Conservation (phyloP, 2,113 vertebrate genomes). For the Tragelaphus imberbis region DNA sequence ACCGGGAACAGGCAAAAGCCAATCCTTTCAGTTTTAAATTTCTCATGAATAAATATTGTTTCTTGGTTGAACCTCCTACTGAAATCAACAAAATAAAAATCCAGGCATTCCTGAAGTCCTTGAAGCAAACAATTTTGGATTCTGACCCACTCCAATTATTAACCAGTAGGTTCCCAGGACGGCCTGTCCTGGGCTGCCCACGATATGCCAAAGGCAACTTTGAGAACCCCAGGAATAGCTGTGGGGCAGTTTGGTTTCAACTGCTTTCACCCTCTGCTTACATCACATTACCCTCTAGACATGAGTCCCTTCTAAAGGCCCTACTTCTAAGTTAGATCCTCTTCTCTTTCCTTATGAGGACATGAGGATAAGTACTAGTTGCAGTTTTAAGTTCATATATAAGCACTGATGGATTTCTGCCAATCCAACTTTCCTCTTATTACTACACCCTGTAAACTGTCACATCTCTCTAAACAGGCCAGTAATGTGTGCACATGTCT, state of each 20-base stretch:
- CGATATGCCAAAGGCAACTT: not conserved
- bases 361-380: not conserved
- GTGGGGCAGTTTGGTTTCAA: not conserved
- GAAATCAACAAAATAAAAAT: constrained; percentile 48
- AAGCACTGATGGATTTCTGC: not conserved
- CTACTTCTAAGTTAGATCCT: not conserved
- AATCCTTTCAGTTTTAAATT: not conserved
- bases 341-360: not conserved
- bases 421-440: not conserved
- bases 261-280: not conserved
- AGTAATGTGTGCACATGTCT: not conserved
- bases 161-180: constrained; percentile 8
- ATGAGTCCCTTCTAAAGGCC: not conserved
- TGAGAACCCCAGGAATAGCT: not conserved
- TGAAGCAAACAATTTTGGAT: constrained; percentile 34
- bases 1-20: not conserved
- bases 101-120: constrained; percentile 47
- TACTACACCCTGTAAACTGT: not conserved
- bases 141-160: constrained; percentile 12
- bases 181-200: not conserved
- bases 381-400: not conserved
- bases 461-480: not conserved
- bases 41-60: constrained; percentile 42
- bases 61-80: constrained; percentile 12
- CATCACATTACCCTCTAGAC: not conserved